Conservation (phyloP, 2,888 invertebrate genomes). For the Noctua fimbriata region DNA sequence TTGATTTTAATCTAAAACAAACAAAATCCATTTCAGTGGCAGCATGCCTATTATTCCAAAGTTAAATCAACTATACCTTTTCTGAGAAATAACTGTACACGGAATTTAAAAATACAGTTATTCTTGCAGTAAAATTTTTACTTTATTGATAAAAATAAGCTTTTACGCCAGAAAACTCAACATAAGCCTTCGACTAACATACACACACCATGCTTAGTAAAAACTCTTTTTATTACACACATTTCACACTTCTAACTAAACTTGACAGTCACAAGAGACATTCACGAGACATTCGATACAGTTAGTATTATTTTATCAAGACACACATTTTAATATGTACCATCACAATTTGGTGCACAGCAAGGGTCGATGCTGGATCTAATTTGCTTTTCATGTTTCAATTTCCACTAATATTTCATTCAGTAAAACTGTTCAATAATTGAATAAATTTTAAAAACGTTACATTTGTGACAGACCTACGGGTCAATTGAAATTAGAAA, state of each 20-base stretch:
- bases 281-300: conserved; percentile 54
- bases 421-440: neutral
- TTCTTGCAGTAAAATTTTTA: conserved; percentile 2
- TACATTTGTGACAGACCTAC: too few relatives aligned
- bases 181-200: conserved; percentile 65
- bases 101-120: conserved; percentile 3
- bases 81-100: neutral
- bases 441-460: neutral
- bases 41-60: conserved; percentile 25
- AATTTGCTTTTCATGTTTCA: conserved; percentile 40
- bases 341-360: conserved; percentile 58
- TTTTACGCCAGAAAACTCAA: conserved; percentile 57
- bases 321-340: conserved; percentile 56
- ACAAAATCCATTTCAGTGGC: conserved; percentile 1
- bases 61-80: conserved; percentile 1
- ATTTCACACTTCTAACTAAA: conserved; percentile 58
- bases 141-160: conserved; percentile 40
- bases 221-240: conserved; percentile 47
- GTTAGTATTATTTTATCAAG: conserved; percentile 47
- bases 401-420: conserved; percentile 14
- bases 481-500: neutral
- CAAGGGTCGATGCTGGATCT: conserved; percentile 69
- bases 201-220: conserved; percentile 61
- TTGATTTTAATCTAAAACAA: neutral
- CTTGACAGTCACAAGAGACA: conserved; percentile 57